phyloP scores from a whole-genome alignment of 2,888 invertebrate species.

The Automeris io region DNA sequence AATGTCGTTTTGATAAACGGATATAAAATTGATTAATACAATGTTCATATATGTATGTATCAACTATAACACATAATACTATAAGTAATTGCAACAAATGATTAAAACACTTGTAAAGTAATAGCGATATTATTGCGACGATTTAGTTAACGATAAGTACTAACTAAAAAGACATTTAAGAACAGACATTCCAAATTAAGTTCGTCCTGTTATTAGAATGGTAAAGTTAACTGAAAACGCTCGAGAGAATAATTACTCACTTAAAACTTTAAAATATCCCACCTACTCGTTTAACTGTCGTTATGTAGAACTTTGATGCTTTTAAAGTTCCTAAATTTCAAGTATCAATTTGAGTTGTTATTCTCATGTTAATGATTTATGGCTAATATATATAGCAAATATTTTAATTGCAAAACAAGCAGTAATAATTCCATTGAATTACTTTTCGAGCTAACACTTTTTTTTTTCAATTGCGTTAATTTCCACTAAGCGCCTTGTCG shows the following conservation, averaged over 20 bases:
- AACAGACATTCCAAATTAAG: conserved; percentile 10
- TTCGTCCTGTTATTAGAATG: conserved; percentile 11
- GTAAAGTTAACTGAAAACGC: conserved; percentile 5
- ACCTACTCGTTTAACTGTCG: conserved; percentile 9
- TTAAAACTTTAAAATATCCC: conserved; percentile 14
- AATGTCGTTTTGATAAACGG: too few relatives aligned
- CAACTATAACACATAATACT: too few relatives aligned
- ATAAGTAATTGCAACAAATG: too few relatives aligned
- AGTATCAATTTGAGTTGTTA: background rate
- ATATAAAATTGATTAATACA: too few relatives aligned
- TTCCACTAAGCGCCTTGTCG: too few relatives aligned
- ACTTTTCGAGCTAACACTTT: too few relatives aligned
- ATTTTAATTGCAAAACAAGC: too few relatives aligned
- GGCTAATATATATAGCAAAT: background rate
- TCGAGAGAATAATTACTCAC: conserved; percentile 12
- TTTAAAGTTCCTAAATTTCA: background rate
- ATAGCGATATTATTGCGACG: too few relatives aligned
- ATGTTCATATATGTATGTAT: too few relatives aligned
- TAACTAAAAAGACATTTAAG: background rate
- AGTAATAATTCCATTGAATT: too few relatives aligned
- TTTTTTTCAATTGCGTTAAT: too few relatives aligned
- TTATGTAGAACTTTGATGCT: background rate
- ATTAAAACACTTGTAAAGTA: too few relatives aligned
- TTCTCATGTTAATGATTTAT: background rate
- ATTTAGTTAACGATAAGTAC: background rate